phyloP scores from a whole-genome alignment of 2,888 invertebrate species.

The Apamea monoglypha region DNA sequence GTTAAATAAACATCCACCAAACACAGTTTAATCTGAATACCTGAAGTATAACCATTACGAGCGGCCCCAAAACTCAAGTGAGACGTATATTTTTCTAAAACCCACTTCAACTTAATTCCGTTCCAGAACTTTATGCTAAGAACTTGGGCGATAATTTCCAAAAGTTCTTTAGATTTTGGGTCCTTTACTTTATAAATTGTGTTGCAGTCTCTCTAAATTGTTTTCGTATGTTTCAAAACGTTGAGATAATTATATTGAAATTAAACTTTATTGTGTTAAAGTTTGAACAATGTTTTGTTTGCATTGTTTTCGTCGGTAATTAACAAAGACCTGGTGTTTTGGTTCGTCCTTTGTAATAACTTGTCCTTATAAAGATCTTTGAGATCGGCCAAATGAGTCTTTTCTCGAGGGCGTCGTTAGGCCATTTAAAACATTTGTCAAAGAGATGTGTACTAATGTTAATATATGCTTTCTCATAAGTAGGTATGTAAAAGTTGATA shows the following conservation, averaged over 20 bases:
- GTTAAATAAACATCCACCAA: slow-evolving; percentile 29
- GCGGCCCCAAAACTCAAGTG: slow-evolving; percentile 57
- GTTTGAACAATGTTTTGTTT: slow-evolving; percentile 58
- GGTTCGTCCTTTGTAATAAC: slow-evolving; percentile 28
- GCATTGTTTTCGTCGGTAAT: slow-evolving; percentile 19
- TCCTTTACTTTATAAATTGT: slow-evolving; percentile 71
- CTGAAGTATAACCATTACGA: slow-evolving; percentile 53
- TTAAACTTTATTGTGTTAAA: slow-evolving; percentile 50
- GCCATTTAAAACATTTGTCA: slow-evolving; percentile 12
- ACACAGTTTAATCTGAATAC: slow-evolving; percentile 37
- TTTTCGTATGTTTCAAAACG: slow-evolving; percentile 67
- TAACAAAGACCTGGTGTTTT: slow-evolving; percentile 20
- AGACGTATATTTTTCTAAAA: slow-evolving; percentile 73
- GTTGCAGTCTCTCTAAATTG: slow-evolving; percentile 68
- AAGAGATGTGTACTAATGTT: background rate
- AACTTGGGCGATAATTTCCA: slow-evolving; percentile 79
- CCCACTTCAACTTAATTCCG: slow-evolving; percentile 72
- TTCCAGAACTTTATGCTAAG: slow-evolving; percentile 70
- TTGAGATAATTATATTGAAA: slow-evolving; percentile 64
- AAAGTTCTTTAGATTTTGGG: slow-evolving; percentile 72
- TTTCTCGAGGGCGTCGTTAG: slow-evolving; percentile 31
- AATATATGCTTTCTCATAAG: background rate
- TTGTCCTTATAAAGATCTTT: slow-evolving; percentile 24
- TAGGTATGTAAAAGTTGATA: background rate
- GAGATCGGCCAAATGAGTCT: slow-evolving; percentile 11